A percentile compares a stretch with the other conserved stretches of the same genome.
These are phyloP conservation scores for Tillus elongatus DNA, from an alignment of 2,888 invertebrate genomes.

Conservation along the genomic window DNA sequence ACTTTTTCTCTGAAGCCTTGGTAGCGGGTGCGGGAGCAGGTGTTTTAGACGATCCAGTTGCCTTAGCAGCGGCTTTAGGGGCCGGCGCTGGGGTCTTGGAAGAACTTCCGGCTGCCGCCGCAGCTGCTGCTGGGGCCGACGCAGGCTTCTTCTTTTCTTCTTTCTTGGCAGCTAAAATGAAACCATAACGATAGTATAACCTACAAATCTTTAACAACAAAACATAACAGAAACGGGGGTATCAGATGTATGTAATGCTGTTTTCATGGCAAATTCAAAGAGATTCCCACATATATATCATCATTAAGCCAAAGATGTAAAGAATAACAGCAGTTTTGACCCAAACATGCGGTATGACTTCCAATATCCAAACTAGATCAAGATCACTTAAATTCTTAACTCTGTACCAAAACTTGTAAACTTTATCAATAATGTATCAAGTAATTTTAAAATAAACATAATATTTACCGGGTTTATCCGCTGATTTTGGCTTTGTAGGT, in stretches of 20 bases:
- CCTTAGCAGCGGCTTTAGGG: slow-evolving; percentile 43
- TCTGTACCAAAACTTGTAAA: too few species aligned
- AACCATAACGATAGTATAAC: not conserved
- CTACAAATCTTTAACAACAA: not conserved
- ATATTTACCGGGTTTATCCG: slow-evolving; percentile 77
- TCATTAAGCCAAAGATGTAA: slow-evolving; percentile 30
- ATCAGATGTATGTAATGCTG: slow-evolving; percentile 16
- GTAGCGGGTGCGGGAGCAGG: slow-evolving; percentile 33
- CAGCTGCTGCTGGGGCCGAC: slow-evolving; percentile 35
- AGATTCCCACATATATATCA: slow-evolving; percentile 50
- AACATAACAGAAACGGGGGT: slow-evolving; percentile 23
- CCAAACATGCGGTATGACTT: too few species aligned
- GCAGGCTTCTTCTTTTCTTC: slow-evolving; percentile 45
- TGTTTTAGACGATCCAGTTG: slow-evolving; percentile 35
- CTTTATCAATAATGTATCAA: too few species aligned
- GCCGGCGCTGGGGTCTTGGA: slow-evolving; percentile 33
- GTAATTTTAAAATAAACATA: too few species aligned
- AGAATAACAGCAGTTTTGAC: too few species aligned
- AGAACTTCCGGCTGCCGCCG: slow-evolving; percentile 35
- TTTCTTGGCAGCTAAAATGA: slow-evolving; percentile 44
- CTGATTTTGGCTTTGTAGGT: slow-evolving; percentile 70
- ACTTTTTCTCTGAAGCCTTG: slow-evolving; percentile 36
- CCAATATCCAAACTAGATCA: too few species aligned
- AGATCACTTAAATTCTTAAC: too few species aligned
- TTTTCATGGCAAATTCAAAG: slow-evolving; percentile 42